A percentile compares a stretch with the other conserved stretches of the same genome.
Conservation (phyloP, 2,888 invertebrate genomes). For the Vannuccia rotundouncinata region DNA sequence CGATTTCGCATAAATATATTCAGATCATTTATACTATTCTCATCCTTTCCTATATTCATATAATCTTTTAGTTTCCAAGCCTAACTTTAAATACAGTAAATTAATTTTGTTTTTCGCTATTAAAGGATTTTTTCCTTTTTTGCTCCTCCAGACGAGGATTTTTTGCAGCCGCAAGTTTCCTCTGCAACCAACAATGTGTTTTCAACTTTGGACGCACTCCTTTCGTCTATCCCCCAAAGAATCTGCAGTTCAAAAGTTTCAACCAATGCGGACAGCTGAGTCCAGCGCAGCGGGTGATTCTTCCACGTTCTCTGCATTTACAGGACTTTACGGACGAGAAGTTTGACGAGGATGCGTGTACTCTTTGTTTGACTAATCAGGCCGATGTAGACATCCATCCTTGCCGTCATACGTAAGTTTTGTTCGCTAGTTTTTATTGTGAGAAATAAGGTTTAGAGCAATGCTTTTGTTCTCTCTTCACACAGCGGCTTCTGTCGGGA, state of each 20-base stretch:
- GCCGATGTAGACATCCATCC: neutral
- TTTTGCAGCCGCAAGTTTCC: conserved; percentile 88
- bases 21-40: too few relatives aligned
- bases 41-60: too few relatives aligned
- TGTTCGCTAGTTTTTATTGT: neutral
- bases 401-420: neutral
- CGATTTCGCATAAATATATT: too few relatives aligned
- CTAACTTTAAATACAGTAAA: too few relatives aligned
- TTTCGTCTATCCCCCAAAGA: conserved; percentile 69
- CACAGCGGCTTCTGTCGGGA: neutral
- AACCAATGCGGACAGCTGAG: conserved; percentile 70
- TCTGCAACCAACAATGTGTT: conserved; percentile 88
- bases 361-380: neutral
- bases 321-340: neutral
- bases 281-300: conserved; percentile 71
- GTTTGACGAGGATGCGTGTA: neutral
- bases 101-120: too few relatives aligned
- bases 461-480: neutral
- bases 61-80: too few relatives aligned
- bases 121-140: too few relatives aligned
- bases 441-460: too few relatives aligned
- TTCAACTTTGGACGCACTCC: conserved; percentile 81
- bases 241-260: conserved; percentile 66
- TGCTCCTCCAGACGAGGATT: conserved; percentile 74
- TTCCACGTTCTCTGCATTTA: conserved; percentile 60